Conservation (phyloP, 2,888 invertebrate genomes). For the Drosophila ustulata region DNA sequence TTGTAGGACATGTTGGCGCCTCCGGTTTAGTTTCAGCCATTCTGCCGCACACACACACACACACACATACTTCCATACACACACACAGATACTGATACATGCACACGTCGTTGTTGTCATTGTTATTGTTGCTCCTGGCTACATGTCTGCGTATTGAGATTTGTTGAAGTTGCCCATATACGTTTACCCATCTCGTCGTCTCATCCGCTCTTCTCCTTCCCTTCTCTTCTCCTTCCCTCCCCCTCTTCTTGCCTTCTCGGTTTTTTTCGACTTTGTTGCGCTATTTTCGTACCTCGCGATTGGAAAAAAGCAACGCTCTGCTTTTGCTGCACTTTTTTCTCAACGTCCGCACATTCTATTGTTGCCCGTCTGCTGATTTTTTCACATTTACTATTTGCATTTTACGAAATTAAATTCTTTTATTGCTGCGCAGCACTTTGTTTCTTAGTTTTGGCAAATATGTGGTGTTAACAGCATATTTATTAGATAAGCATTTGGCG, state of each 20-base stretch:
- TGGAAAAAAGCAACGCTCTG: slow-evolving; percentile 26
- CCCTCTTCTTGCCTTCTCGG: not conserved
- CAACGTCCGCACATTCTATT: not conserved
- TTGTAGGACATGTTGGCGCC: slow-evolving; percentile 84
- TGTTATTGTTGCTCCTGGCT: slow-evolving; percentile 54
- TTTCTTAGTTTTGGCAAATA: slow-evolving; percentile 1
- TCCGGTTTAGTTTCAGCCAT: slow-evolving; percentile 74
- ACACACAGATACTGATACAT: not conserved
- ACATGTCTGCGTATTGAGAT: slow-evolving; percentile 71
- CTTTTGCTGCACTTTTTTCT: slow-evolving; percentile 41
- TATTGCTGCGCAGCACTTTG: slow-evolving; percentile 26
- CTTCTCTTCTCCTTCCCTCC: not conserved
- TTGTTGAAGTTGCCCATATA: slow-evolving; percentile 70
- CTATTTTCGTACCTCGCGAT: slow-evolving; percentile 47
- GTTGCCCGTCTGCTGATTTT: slow-evolving; percentile 17
- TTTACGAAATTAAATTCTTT: slow-evolving; percentile 46
- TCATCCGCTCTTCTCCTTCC: not conserved
- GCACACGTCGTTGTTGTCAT: slow-evolving; percentile 31
- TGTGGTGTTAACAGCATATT: slow-evolving; percentile 40
- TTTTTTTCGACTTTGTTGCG: slow-evolving; percentile 36
- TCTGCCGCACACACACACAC: slow-evolving; percentile 42
- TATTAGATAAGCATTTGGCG: slow-evolving; percentile 34
- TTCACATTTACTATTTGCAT: slow-evolving; percentile 29
- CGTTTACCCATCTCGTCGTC: slow-evolving; percentile 35
- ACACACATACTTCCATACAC: slow-evolving; percentile 11